Evolutionary conservation across 1,140 invertebrate species (phyloP).

Genomic region (Pseudomyrmex sp.): DNA sequence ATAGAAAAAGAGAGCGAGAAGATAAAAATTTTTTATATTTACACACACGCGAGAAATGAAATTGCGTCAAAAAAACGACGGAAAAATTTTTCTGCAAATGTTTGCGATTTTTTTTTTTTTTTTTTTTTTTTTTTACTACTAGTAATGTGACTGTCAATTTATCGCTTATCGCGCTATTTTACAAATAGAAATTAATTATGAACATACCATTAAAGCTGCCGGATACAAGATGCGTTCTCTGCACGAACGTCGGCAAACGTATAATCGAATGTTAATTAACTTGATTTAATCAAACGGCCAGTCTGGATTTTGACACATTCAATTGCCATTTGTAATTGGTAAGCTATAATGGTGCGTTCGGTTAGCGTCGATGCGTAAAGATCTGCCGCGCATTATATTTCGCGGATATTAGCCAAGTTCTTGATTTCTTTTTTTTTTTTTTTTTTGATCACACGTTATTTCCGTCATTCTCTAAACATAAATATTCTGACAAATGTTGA

Average conservation of each 20-base stretch:
- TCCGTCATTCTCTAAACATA: no score
- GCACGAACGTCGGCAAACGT: neutral
- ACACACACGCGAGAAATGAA: neutral
- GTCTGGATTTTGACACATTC: conserved; percentile 13
- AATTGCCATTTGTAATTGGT: conserved; percentile 11
- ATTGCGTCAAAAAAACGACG: neutral
- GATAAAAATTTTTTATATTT: no score
- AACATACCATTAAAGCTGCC: neutral
- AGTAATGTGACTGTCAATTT: conserved; percentile 33
- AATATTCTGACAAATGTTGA: neutral
- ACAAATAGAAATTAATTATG: conserved; percentile 48
- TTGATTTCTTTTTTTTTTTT: neutral
- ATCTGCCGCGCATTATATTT: conserved; percentile 12
- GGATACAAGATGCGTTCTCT: conserved; percentile 26
- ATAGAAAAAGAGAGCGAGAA: no score
- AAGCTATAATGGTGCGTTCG: neutral
- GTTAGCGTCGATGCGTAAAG: neutral
- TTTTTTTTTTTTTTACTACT: neutral
- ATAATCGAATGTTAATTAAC: conserved; percentile 42
- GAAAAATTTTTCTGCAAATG: neutral
- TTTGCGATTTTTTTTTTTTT: conserved; percentile 10
- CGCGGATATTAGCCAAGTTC: neutral
- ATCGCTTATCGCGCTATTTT: conserved; percentile 20
- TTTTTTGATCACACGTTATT: neutral
- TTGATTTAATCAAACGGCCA: conserved; percentile 25